Percentiles rank a stretch among this genome's conserved stretches.
Conservation (phyloP, 2,797 vertebrate species). For the Gobio occitaniae region DNA sequence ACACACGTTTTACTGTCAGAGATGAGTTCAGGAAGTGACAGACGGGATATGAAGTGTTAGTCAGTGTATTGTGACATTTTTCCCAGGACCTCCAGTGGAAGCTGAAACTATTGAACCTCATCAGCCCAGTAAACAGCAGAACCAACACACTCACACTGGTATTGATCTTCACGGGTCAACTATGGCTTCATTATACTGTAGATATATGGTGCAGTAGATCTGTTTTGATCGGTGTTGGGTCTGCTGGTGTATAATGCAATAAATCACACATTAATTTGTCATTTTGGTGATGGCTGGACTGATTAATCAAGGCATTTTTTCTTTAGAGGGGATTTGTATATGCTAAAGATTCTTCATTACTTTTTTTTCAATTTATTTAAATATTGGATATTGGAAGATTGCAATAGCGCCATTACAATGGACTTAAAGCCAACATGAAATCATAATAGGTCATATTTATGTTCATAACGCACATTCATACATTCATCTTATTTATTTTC, state of each 20-base stretch:
- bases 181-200: neutral
- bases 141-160: constrained; percentile 78
- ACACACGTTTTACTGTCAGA: neutral
- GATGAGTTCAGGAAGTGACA: neutral
- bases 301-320: neutral
- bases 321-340: neutral
- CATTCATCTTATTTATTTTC: neutral
- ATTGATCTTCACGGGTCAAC: constrained; percentile 26
- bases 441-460: neutral
- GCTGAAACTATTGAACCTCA: constrained; percentile 78
- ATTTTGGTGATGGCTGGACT: constrained; percentile 12
- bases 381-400: neutral
- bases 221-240: constrained; percentile 31
- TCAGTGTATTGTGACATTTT: constrained; percentile 65
- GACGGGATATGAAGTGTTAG: constrained; percentile 5
- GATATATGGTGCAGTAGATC: neutral
- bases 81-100: constrained; percentile 81
- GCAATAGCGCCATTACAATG: neutral
- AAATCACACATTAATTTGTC: neutral
- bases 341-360: neutral
- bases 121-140: constrained; percentile 75
- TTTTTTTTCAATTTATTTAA: neutral
- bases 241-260: neutral
- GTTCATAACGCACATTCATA: neutral
- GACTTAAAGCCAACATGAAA: neutral